Evolutionary conservation across 53 echinoderm and acorn worm genomes (phyloP), one percentile per base, ranked within the genome.

Genomic region (Luidia sarsii): DNA sequence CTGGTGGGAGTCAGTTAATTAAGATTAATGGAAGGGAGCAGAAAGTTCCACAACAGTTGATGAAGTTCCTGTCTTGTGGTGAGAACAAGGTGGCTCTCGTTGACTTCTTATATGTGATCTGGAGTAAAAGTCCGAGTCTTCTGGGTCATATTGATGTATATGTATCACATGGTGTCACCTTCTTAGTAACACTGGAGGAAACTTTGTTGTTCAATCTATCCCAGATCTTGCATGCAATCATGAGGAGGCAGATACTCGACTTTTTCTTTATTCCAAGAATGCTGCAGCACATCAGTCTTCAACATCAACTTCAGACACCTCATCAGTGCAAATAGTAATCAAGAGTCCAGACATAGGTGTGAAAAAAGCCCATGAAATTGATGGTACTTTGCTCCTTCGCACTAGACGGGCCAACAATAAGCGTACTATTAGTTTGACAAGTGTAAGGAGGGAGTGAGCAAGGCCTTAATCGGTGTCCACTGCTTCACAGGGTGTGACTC

Each of bases 401-500:
- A 90, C 90, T 8, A 86, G 90, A 7, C 70, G 34, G 53, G 90
- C 33, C 4, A 57, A 54, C 13, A 85, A 84, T 5, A 22, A 11
- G 11, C 41, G 89, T 4, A 82, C 82, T 33, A 24, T 89, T 5
- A 20, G 77, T 39, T 19, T 84, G 31, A 21, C 57, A 34, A 19
- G 39, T 5, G 50, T 66, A 67, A 28, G 16, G 15, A 33, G 18
- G 36, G 51, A 15, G 67, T 18, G 2, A 18, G n/a, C 25, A 28
- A 29, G 13, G 79, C 91, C 16, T 20, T 91, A 2, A 83, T 91
- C n/a, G 91, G 91, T 39, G 15, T 87, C 1, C 91, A 80, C 25
- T 70, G 79, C 20, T 80, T 79, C 13, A 87, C 91, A 49, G 87
- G 91, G 8, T 91, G 91, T 66, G 87, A 91, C 45, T 64, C 64